phyloP scores from a whole-genome alignment of 2,113 vertebrate genomes.

The Forbesichthys papilliferus region DNA sequence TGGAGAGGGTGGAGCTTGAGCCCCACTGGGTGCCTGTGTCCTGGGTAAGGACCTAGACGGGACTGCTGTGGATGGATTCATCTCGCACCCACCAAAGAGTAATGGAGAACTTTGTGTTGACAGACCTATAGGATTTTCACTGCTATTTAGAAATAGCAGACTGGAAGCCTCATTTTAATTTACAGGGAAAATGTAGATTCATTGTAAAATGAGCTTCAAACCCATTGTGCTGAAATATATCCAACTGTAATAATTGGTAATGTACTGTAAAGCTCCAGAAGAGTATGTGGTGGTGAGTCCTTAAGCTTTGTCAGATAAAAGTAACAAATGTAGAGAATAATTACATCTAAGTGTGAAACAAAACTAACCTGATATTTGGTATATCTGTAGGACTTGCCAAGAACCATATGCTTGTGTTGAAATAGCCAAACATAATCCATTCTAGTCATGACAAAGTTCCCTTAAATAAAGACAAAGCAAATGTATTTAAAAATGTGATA shows the following conservation, averaged over 20 bases:
- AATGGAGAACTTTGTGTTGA: not conserved
- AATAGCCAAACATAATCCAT: not conserved
- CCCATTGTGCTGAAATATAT: slow-evolving; percentile 18
- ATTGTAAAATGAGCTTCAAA: slow-evolving; percentile 11
- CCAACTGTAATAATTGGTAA: slow-evolving; percentile 7
- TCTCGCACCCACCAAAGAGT: too few relatives aligned
- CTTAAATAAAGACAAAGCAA: not conserved
- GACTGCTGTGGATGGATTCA: not conserved
- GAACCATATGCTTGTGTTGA: not conserved
- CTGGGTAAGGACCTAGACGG: slow-evolving; percentile 82
- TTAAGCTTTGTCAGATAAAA: too few relatives aligned
- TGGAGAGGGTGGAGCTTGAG: slow-evolving; percentile 83
- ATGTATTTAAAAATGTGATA: not conserved
- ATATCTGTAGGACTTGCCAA: slow-evolving; percentile 1
- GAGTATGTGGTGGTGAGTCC: not conserved
- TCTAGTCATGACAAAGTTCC: not conserved
- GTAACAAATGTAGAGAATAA: not conserved
- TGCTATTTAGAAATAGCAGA: slow-evolving; percentile 6
- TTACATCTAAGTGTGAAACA: slow-evolving; percentile 35
- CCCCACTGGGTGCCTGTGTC: slow-evolving; percentile 87
- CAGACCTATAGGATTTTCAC: slow-evolving; percentile 19
- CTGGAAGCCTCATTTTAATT: slow-evolving; percentile 6
- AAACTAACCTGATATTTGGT: slow-evolving; percentile 2
- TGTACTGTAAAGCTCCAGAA: slow-evolving; percentile 5
- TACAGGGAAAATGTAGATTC: slow-evolving; percentile 12